phyloP scores from a whole-genome alignment of 2,888 invertebrate genomes.

The Netelia fuscicornis region DNA sequence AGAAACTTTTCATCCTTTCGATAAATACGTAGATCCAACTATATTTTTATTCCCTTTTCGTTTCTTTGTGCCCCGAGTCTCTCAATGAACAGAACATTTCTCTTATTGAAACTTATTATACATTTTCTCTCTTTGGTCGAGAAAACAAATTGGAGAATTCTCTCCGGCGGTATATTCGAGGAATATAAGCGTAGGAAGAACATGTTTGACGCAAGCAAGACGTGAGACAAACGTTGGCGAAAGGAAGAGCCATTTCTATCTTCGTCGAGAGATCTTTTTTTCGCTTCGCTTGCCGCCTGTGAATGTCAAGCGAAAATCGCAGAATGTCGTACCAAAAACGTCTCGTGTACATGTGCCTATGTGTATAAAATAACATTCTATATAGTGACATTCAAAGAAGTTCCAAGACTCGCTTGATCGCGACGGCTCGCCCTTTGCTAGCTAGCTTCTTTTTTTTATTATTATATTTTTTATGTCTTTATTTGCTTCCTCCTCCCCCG shows the following conservation, averaged over 20 bases:
- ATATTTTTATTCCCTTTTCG: too few species aligned
- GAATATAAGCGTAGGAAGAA: not conserved
- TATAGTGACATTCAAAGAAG: constrained; percentile 58
- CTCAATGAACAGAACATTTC: not conserved
- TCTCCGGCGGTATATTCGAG: not conserved
- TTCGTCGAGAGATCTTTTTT: constrained; percentile 25
- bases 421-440: constrained; percentile 58
- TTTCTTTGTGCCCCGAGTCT: too few species aligned
- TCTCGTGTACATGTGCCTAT: not conserved
- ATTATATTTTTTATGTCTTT: constrained; percentile 26
- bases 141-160: not conserved
- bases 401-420: constrained; percentile 60
- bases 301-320: not conserved
- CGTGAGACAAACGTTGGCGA: not conserved
- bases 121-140: not conserved
- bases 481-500: constrained; percentile 15
- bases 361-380: constrained; percentile 28
- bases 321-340: constrained; percentile 25
- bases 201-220: constrained; percentile 15
- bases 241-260: constrained; percentile 26
- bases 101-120: not conserved
- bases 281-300: not conserved
- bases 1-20: too few species aligned
- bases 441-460: constrained; percentile 28
- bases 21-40: too few species aligned